A percentile compares a stretch with the other conserved stretches of the same genome.
phyloP scores from a whole-genome alignment of 2,888 invertebrate genomes.

The Apomyelois bistriatella region DNA sequence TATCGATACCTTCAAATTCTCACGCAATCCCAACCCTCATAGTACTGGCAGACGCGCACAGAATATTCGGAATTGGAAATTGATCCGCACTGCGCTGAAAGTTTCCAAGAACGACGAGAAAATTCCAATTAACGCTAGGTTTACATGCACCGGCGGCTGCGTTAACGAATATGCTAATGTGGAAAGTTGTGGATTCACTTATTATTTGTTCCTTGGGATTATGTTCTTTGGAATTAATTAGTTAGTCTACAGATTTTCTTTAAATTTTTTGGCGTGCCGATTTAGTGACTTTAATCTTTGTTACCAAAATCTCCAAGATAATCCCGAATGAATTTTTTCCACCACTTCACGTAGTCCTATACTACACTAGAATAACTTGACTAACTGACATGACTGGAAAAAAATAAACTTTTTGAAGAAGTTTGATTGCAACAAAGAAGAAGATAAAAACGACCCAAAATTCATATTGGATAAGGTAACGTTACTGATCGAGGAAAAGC shows the following conservation, averaged over 20 bases:
- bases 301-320: too few species aligned
- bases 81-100: constrained; percentile 14
- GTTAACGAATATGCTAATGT: constrained; percentile 6
- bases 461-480: too few species aligned
- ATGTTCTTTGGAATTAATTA: neutral
- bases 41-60: constrained; percentile 33
- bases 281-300: too few species aligned
- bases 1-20: neutral
- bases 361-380: too few species aligned
- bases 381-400: neutral
- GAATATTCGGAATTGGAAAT: constrained; percentile 60
- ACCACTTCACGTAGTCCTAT: too few species aligned
- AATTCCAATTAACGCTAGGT: constrained; percentile 10
- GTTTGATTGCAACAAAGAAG: too few species aligned
- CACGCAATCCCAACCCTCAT: neutral
- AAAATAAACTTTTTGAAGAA: too few species aligned
- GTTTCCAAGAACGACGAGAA: neutral
- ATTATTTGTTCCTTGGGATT: neutral
- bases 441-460: too few species aligned
- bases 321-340: too few species aligned
- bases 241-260: too few species aligned
- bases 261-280: too few species aligned
- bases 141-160: constrained; percentile 4
- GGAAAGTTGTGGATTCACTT: neutral
- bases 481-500: too few species aligned